Percentiles rank a stretch among this genome's conserved stretches.
Conservation (phyloP, 2,113 vertebrate genomes). For the Geococcyx californianus region DNA sequence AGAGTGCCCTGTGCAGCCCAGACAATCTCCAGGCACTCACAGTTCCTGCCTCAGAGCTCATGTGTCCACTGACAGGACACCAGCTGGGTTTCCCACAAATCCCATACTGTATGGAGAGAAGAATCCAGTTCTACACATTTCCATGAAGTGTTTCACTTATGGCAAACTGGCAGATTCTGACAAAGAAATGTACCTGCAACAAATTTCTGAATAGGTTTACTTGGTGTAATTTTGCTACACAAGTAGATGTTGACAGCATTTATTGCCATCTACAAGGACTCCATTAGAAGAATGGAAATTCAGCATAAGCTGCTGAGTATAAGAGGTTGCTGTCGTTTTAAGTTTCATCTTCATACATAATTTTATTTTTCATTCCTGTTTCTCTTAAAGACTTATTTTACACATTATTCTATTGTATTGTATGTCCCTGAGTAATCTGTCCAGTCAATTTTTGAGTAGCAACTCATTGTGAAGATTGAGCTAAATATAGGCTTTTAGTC, state of each 20-base stretch:
- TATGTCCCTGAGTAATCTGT: neutral
- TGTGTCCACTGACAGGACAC: neutral
- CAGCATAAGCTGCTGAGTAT: neutral
- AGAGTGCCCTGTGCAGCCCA: rapidly evolving
- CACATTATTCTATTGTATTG: neutral
- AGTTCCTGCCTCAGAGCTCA: neutral
- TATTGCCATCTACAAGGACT: neutral
- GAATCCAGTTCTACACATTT: neutral
- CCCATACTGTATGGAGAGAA: neutral
- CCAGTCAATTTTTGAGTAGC: neutral
- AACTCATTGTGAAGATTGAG: neutral
- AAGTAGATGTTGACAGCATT: neutral
- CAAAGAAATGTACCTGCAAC: neutral
- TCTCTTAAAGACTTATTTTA: neutral
- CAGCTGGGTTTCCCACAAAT: rapidly evolving
- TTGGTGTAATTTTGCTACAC: neutral
- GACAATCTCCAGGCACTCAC: rapidly evolving
- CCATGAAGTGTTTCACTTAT: rapidly evolving
- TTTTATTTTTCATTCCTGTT: neutral
- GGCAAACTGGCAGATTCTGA: neutral
- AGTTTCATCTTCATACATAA: neutral
- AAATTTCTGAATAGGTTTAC: neutral
- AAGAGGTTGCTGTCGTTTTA: neutral
- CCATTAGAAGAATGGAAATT: neutral
- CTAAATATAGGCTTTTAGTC: neutral